Evolutionary conservation across 2,113 vertebrate genomes (phyloP).

Genomic region (Pholis gunnellus): DNA sequence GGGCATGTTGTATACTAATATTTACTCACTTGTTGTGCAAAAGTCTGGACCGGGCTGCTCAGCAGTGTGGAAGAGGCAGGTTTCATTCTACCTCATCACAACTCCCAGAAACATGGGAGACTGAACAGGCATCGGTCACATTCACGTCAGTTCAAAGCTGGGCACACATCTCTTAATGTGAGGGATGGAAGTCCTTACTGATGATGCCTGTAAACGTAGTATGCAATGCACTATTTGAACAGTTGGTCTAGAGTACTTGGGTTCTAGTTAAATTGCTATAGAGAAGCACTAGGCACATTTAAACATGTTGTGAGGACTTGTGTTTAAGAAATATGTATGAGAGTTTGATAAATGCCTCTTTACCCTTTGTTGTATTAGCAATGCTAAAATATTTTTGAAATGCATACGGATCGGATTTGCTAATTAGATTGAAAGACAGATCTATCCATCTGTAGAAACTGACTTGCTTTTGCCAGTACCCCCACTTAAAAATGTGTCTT

Average conservation of each 20-base stretch:
- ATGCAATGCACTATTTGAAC: slow-evolving; percentile 68
- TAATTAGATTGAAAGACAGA: slow-evolving; percentile 67
- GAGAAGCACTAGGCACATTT: slow-evolving; percentile 37
- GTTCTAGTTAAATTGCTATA: slow-evolving; percentile 22
- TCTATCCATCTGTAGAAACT: neutral
- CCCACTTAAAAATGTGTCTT: neutral
- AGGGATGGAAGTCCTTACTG: neutral
- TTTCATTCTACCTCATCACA: slow-evolving; percentile 80
- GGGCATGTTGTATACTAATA: slow-evolving; percentile 63
- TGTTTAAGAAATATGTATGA: slow-evolving; percentile 17
- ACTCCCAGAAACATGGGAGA: slow-evolving; percentile 43
- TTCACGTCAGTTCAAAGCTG: slow-evolving; percentile 27
- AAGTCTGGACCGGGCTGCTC: slow-evolving; percentile 64
- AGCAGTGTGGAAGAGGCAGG: slow-evolving; percentile 53
- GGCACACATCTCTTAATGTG: neutral
- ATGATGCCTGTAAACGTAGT: slow-evolving; percentile 41
- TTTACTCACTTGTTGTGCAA: slow-evolving; percentile 69
- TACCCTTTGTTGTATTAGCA: slow-evolving; percentile 60
- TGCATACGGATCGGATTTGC: slow-evolving; percentile 40
- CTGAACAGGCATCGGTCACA: slow-evolving; percentile 33
- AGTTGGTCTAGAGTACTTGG: slow-evolving; percentile 40
- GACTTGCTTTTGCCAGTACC: slow-evolving; percentile 6
- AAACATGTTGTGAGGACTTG: neutral
- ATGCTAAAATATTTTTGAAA: slow-evolving; percentile 51
- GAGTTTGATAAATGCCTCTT: slow-evolving; percentile 22